Evolutionary conservation across 2,797 vertebrate species (phyloP).

Genomic region (Enteromius anoplus): DNA sequence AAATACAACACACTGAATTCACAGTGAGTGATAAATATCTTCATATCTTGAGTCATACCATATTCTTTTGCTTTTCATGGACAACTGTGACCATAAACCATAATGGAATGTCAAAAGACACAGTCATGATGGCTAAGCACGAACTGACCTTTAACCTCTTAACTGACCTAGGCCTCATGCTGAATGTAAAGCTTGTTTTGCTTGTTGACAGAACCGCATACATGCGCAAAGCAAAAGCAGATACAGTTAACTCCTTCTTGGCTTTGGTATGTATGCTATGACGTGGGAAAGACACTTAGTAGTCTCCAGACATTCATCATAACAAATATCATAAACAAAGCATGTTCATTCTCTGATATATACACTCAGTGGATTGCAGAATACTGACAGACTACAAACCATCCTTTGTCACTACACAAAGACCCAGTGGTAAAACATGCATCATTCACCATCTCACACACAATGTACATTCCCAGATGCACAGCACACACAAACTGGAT

Average conservation of each 20-base stretch:
- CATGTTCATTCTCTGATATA: slow-evolving; percentile 24
- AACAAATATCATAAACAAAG: slow-evolving; percentile 19
- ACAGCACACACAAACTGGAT: slow-evolving; percentile 10
- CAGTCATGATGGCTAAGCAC: slow-evolving; percentile 14
- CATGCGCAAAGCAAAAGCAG: neutral
- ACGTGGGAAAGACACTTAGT: slow-evolving; percentile 10
- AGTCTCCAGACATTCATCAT: neutral
- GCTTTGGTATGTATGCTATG: slow-evolving; percentile 31
- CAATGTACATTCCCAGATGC: slow-evolving; percentile 21
- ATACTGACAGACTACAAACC: slow-evolving; percentile 32
- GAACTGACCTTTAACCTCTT: slow-evolving; percentile 32
- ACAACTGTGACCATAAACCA: slow-evolving; percentile 9
- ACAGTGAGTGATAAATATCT: neutral
- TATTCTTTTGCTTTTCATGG: neutral
- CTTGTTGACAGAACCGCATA: slow-evolving; percentile 10
- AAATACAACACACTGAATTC: neutral
- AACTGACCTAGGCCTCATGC: slow-evolving; percentile 13
- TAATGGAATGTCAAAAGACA: neutral
- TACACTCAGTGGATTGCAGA: neutral
- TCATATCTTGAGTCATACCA: too few relatives aligned
- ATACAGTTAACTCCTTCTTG: slow-evolving; percentile 20
- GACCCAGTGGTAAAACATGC: slow-evolving; percentile 1
- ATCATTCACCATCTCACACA: slow-evolving; percentile 7
- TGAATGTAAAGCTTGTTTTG: slow-evolving; percentile 28
- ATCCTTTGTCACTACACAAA: slow-evolving; percentile 24